Percentiles rank a stretch among this genome's conserved stretches.
phyloP scores from a whole-genome alignment of 2,113 vertebrate genomes.

The Heliornis fulica region DNA sequence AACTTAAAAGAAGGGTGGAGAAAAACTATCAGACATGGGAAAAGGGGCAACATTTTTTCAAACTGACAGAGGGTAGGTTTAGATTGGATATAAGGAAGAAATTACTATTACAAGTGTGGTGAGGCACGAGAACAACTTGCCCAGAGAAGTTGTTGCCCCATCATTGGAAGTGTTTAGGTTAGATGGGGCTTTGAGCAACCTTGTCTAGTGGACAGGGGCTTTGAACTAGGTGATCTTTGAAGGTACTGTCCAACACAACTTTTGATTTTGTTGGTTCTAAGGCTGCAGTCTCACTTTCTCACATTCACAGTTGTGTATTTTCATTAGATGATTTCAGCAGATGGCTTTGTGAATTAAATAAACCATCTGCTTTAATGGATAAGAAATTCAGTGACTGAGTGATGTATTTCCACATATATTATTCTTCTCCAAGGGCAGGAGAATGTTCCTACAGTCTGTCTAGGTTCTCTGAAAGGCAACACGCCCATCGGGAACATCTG shows the following conservation, averaged over 20 bases:
- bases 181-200: neutral
- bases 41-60: neutral
- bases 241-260: neutral
- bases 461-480: neutral
- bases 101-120: neutral
- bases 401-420: neutral
- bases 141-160: neutral
- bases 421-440: neutral
- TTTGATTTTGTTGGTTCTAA: neutral
- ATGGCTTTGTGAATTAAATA: neutral
- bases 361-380: rapidly evolving
- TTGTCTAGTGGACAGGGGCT: neutral
- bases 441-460: neutral
- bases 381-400: neutral
- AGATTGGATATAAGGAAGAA: neutral
- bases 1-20: neutral
- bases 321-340: neutral
- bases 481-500: rapidly evolving
- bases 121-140: neutral
- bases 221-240: neutral
- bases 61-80: neutral
- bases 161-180: neutral
- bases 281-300: neutral
- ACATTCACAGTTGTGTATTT: neutral
- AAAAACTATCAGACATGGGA: neutral